Evolutionary conservation across 2,888 invertebrate genomes (phyloP), one percentile per base, ranked within the genome.

Genomic region (Micoletzkya japonica): DNA sequence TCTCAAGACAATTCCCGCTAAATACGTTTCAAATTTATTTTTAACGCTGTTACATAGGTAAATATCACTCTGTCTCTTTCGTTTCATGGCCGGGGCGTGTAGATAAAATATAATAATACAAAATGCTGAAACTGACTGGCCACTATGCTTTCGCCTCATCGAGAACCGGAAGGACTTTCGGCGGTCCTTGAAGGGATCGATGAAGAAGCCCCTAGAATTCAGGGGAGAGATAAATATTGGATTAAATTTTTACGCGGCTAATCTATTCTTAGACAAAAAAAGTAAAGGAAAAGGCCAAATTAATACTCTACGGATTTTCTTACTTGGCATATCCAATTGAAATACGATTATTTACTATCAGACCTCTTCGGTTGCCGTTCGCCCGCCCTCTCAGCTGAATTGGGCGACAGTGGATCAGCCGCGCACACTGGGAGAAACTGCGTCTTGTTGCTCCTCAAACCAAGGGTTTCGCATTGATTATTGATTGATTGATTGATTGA

Each of bases 361-460:
- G 20, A 44, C 20, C 44, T 14, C 44, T 14, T 44, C 44, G 59
- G 28, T 24, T 54, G 26, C 54, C 54, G 54, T 54, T 10, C 52
- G 24, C 52, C 10, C 34, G 39, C 30, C 20, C 30, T n/a, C 49
- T 50, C 50, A 3, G 44, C 63, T 7, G 67, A 67, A 4, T 57
- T 56, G 34, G 67, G 57, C 14, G 56, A 57, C 36, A 77, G 56
- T 17, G 79, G 79, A 20, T 74, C 63, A 4, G 79, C 79, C 14
- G 79, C 79, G 64, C 77, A 77, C 36, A 79, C 79, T 4, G 77
- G 77, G 32, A 79, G 71, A 26, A 75, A 76, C 39, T 76, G 74
- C 20, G 75, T 79, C 32, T 54, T 36, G 60, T 59, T 59, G 37
- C 58, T 69, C n/a, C 59, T 54, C 28, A 52, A 52, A 6, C 34